A percentile compares a stretch with the other conserved stretches of the same genome.
Evolutionary conservation across 2,888 invertebrate genomes (phyloP).

Genomic region (Apamea crenata): DNA sequence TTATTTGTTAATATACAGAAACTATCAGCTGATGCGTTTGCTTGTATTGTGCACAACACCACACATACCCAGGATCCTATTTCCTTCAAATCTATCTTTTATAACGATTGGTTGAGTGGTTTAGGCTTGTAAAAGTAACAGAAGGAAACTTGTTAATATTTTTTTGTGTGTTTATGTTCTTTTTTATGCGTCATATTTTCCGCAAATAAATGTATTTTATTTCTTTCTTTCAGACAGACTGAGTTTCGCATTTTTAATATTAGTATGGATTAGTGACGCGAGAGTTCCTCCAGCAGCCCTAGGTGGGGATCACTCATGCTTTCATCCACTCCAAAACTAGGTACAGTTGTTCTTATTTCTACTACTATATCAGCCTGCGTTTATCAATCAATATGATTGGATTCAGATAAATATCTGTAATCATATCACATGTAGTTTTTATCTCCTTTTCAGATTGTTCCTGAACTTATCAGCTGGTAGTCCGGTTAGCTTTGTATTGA

Average conservation of each 20-base stretch:
- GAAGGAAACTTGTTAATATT: too few relatives aligned
- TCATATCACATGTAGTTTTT: background rate
- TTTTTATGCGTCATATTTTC: too few relatives aligned
- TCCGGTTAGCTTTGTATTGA: constrained; percentile 1
- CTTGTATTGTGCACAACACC: background rate
- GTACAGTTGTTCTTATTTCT: background rate
- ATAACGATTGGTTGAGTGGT: background rate
- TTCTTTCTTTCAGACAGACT: background rate
- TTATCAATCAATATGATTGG: background rate
- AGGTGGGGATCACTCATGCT: background rate
- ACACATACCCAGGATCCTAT: too few relatives aligned
- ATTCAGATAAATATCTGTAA: constrained; percentile 3
- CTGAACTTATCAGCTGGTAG: constrained; percentile 25
- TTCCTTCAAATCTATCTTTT: background rate
- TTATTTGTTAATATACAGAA: background rate
- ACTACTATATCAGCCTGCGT: background rate
- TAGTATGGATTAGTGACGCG: background rate
- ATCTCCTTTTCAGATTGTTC: background rate
- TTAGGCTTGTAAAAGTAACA: too few relatives aligned
- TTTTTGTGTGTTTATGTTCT: too few relatives aligned
- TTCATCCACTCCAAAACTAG: background rate
- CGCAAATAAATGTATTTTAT: too few relatives aligned
- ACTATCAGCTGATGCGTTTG: background rate
- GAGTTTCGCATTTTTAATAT: background rate
- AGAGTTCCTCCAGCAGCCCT: background rate